Evolutionary conservation across 2,888 invertebrate genomes (phyloP), one percentile per base, ranked within the genome.

Genomic region (Nebria brevicollis): DNA sequence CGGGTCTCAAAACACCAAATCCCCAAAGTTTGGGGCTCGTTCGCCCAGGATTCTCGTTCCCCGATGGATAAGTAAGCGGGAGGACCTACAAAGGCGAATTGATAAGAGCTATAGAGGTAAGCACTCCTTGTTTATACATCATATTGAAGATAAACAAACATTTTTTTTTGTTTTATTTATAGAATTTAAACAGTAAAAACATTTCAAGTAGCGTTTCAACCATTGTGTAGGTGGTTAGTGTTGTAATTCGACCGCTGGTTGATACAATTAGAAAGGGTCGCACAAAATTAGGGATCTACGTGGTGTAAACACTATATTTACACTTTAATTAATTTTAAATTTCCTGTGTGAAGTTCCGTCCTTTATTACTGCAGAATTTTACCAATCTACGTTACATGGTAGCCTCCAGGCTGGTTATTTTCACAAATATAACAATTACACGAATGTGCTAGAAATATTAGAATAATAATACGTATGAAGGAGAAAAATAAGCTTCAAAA

Each of bases 31-130:
- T 54, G 8, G 70, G 70, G 70, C 70, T 70, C 70, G 70, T 26
- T 34, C 70, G 70, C 20, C n/a, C 5, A 70, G 26, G 7, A 66
- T 25, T 66, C 70, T 11, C 34, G 25, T 70, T 70, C 70, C 70
- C 70, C 70, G 70, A 70, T 70, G 70, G 70, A 25, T 70, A 70
- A 70, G 25, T 70, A 34, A 70, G 26, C 25, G 70, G 70, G 70
- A 25, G 70, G 70, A 70, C 70, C 70, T 15, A 70, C 70, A 70
- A 70, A 3, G 70, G 70, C 70, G 70, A 13, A 70, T 70, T 70
- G 25, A 70, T 15, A 70, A 70, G 70, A 70, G 34, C 70, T 70
- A 70, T 70, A 70, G 70, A 70, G 70, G 70, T 70, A 70, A 25
- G 26, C 26, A 70, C 20, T 25, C 54, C 7, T 54, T 54, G 7